These are phyloP conservation scores for Megalurothrips usitatus DNA, from an alignment of 2,888 invertebrate species.

Conservation along the genomic window DNA sequence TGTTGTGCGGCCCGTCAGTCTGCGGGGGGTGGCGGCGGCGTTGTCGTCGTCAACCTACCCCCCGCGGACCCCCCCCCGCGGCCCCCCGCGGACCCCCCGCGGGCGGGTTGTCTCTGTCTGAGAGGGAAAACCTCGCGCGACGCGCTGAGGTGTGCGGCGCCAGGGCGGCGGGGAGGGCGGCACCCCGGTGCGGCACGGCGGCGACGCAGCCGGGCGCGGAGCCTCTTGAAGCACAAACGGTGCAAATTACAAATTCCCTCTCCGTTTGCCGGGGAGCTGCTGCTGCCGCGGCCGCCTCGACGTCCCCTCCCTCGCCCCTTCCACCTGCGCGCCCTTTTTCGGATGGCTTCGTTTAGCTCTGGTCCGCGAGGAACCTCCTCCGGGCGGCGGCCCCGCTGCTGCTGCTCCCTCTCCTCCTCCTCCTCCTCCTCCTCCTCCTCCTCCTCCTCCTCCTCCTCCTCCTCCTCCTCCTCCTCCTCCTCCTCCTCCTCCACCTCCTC, in stretches of 20 bases:
- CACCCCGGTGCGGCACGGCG: too few species aligned
- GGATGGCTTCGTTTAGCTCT: too few species aligned
- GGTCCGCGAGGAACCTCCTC: too few species aligned
- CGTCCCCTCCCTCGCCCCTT: neutral
- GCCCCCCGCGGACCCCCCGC: neutral
- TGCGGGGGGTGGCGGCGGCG: too few species aligned
- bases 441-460: neutral
- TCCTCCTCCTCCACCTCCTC: neutral
- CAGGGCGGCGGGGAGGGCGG: too few species aligned
- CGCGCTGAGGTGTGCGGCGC: neutral
- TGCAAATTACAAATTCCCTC: constrained; percentile 20
- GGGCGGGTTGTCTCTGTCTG: neutral
- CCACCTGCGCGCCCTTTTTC: neutral
- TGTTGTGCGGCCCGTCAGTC: too few species aligned
- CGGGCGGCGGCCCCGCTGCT: neutral
- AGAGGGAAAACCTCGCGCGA: neutral
- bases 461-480: neutral
- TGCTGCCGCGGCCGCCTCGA: neutral
- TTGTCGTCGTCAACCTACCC: too few species aligned
- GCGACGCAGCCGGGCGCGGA: too few species aligned
- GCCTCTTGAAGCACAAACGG: constrained; percentile 8
- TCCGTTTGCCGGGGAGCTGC: neutral
- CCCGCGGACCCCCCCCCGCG: too few species aligned
- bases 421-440: neutral
- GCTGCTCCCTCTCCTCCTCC: neutral